A percentile compares a stretch with the other conserved stretches of the same genome.
Evolutionary conservation across 2,113 vertebrate genomes (phyloP).

Genomic region (Gambusia affinis): DNA sequence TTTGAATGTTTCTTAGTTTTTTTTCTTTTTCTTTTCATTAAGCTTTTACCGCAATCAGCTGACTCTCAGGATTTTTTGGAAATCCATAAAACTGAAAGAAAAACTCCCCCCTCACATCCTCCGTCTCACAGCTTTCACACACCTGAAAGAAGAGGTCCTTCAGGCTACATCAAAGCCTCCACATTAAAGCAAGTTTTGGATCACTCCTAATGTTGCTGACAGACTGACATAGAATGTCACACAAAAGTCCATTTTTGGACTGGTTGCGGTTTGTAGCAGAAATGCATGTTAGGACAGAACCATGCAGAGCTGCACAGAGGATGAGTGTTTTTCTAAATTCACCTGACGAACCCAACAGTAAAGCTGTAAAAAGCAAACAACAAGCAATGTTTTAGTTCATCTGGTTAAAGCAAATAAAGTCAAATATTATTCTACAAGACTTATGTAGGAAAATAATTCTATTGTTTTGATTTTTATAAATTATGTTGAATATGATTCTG

Average conservation of each 20-base stretch:
- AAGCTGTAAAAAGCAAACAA: background rate
- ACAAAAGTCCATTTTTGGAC: conserved; percentile 5
- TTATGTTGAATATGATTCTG: too few species aligned
- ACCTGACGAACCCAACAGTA: conserved; percentile 3
- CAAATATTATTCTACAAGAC: too few species aligned
- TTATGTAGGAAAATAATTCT: too few species aligned
- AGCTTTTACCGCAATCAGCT: background rate
- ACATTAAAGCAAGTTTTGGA: background rate
- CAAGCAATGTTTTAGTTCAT: background rate
- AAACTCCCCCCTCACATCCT: background rate
- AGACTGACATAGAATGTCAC: conserved; percentile 3
- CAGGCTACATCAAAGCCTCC: background rate
- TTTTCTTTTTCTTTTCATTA: background rate
- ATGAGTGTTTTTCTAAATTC: background rate
- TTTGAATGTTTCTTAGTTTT: background rate
- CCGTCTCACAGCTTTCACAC: conserved; percentile 6
- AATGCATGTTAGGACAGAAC: background rate
- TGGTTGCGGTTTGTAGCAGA: background rate
- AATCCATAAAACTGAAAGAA: background rate
- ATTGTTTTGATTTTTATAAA: too few species aligned
- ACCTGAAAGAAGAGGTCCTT: conserved; percentile 4
- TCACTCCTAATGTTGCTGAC: conserved; percentile 23
- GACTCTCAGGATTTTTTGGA: background rate
- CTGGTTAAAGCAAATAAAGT: too few species aligned
- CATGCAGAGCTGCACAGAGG: conserved; percentile 13